These are phyloP conservation scores for Scomber japonicus DNA, from an alignment of 2,113 vertebrate genomes.

Conservation along the genomic window DNA sequence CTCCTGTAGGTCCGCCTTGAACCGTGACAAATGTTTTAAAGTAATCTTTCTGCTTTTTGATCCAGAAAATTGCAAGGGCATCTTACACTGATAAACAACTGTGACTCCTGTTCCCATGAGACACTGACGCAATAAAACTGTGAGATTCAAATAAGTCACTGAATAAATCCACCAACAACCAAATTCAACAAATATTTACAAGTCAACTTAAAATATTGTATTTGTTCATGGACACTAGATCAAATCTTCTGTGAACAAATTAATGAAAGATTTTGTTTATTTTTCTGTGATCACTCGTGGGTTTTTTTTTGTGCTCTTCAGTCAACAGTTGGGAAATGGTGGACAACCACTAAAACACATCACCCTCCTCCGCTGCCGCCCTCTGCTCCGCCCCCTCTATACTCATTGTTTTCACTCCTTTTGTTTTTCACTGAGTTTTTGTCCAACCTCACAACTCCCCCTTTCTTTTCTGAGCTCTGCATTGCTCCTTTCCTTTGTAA, in stretches of 20 bases:
- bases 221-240: too few relatives aligned
- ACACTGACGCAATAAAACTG: not conserved
- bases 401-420: constrained; percentile 55
- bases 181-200: too few relatives aligned
- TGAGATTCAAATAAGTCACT: too few relatives aligned
- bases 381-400: constrained; percentile 35
- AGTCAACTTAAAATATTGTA: too few relatives aligned
- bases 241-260: too few relatives aligned
- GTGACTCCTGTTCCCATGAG: not conserved
- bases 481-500: constrained; percentile 25
- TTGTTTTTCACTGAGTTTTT: constrained; percentile 49
- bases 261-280: not conserved
- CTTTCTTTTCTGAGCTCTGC: constrained; percentile 32
- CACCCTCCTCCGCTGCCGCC: constrained; percentile 37
- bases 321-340: constrained; percentile 1
- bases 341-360: constrained; percentile 1
- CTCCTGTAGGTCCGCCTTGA: too few relatives aligned
- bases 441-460: constrained; percentile 37
- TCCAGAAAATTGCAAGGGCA: too few relatives aligned
- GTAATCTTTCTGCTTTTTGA: too few relatives aligned
- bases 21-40: too few relatives aligned
- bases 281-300: not conserved
- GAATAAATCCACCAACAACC: too few relatives aligned
- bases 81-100: not conserved
- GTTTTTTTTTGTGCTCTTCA: constrained; percentile 6